phyloP scores from a whole-genome alignment of 2,888 invertebrate species.

The Epirrhoe tristata region DNA sequence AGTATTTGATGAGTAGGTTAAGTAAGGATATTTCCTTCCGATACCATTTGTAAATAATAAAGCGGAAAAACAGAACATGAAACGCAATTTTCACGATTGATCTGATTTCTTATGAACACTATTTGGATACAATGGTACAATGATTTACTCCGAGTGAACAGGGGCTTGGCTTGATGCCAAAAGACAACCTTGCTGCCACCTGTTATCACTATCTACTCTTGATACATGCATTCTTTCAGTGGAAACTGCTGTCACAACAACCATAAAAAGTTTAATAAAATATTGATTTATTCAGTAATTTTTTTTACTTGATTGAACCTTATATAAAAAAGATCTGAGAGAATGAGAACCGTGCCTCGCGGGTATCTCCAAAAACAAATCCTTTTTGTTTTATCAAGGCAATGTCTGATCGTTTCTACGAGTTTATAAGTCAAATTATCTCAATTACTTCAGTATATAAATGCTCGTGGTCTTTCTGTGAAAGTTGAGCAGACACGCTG shows the following conservation, averaged over 20 bases:
- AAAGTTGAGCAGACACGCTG: conserved; percentile 90
- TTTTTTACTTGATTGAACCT: too few relatives aligned
- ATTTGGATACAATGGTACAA: conserved; percentile 4
- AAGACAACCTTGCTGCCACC: conserved; percentile 2
- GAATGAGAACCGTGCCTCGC: too few relatives aligned
- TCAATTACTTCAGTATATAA: conserved; percentile 75
- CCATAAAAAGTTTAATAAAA: too few relatives aligned
- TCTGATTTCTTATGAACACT: conserved; percentile 1
- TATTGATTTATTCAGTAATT: too few relatives aligned
- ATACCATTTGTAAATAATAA: neutral
- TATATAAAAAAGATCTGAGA: too few relatives aligned
- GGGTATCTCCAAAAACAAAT: too few relatives aligned
- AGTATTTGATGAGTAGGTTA: neutral
- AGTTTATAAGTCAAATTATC: neutral
- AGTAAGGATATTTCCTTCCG: neutral
- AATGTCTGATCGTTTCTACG: too few relatives aligned
- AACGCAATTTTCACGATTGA: neutral
- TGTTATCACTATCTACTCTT: conserved; percentile 6
- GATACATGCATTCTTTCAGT: neutral
- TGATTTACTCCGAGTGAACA: conserved; percentile 1
- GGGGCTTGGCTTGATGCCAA: conserved; percentile 9
- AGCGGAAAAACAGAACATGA: neutral
- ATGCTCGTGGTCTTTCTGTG: conserved; percentile 81
- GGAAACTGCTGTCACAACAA: neutral
- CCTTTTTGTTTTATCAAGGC: too few relatives aligned